Percentiles rank a stretch among this genome's conserved stretches.
Conservation (phyloP, 92 coral and sea anemone species). For the Scolanthus callimorphus region DNA sequence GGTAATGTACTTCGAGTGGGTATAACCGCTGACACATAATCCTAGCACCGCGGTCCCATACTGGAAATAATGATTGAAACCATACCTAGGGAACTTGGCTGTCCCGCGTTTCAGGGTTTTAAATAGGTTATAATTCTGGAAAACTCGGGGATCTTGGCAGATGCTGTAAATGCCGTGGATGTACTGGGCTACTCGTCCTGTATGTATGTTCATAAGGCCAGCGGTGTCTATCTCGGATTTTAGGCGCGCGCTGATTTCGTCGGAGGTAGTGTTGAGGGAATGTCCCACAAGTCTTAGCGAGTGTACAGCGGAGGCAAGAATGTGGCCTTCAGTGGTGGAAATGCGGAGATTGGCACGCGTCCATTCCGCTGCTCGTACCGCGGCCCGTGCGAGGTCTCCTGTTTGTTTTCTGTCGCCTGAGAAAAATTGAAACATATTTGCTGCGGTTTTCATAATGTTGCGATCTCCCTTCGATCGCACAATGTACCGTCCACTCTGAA, state of each 20-base stretch:
- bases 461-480: too few species aligned
- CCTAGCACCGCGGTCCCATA: slow-evolving; percentile 61
- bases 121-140: slow-evolving; percentile 46
- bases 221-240: slow-evolving; percentile 11
- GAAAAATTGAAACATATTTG: too few species aligned
- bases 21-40: slow-evolving; percentile 54
- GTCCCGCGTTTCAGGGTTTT: slow-evolving; percentile 32
- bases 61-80: slow-evolving; percentile 65
- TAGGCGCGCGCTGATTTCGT: slow-evolving; percentile 28
- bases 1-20: background rate
- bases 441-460: too few species aligned
- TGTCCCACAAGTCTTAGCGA: slow-evolving; percentile 56
- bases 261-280: slow-evolving; percentile 28
- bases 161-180: slow-evolving; percentile 58
- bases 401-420: slow-evolving; percentile 57
- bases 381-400: slow-evolving; percentile 75
- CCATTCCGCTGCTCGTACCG: slow-evolving; percentile 80
- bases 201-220: slow-evolving; percentile 33
- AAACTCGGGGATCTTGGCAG: slow-evolving; percentile 59
- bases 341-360: slow-evolving; percentile 15
- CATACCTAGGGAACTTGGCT: slow-evolving; percentile 18
- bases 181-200: slow-evolving; percentile 63
- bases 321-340: slow-evolving; percentile 25
- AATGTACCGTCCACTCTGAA: too few species aligned
- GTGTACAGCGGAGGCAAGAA: slow-evolving; percentile 40